Conservation (phyloP, 2,888 invertebrate species). For the Autographa pulchrina region DNA sequence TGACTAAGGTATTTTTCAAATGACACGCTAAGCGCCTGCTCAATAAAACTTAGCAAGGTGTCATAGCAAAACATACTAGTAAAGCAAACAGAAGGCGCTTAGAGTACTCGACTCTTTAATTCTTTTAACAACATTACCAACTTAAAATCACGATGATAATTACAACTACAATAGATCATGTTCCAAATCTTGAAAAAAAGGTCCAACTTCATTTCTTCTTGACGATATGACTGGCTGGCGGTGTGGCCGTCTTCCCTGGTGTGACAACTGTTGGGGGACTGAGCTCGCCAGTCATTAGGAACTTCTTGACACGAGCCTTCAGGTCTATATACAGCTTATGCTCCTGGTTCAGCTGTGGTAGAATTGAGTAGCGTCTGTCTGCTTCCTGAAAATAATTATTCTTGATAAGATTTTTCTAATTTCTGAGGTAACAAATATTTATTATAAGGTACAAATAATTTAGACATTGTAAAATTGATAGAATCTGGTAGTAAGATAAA, state of each 20-base stretch:
- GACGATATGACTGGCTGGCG: neutral
- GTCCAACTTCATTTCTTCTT: neutral
- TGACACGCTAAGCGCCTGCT: slow-evolving; percentile 8
- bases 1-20: neutral
- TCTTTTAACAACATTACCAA: neutral
- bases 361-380: slow-evolving; percentile 67
- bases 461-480: no score
- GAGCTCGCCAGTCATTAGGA: slow-evolving; percentile 56
- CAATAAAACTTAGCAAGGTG: slow-evolving; percentile 12
- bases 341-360: slow-evolving; percentile 79
- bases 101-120: neutral
- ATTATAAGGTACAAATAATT: no score
- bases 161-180: neutral
- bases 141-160: neutral
- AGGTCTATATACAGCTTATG: slow-evolving; percentile 72
- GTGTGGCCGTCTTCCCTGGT: neutral
- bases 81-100: slow-evolving; percentile 3
- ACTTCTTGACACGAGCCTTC: slow-evolving; percentile 67
- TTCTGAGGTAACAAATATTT: no score
- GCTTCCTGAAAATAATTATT: slow-evolving; percentile 64
- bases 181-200: neutral
- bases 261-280: slow-evolving; percentile 36
- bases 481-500: no score
- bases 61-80: neutral
- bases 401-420: no score